phyloP scores from a whole-genome alignment of 1,140 invertebrate species.

The Pomacea maculata region DNA sequence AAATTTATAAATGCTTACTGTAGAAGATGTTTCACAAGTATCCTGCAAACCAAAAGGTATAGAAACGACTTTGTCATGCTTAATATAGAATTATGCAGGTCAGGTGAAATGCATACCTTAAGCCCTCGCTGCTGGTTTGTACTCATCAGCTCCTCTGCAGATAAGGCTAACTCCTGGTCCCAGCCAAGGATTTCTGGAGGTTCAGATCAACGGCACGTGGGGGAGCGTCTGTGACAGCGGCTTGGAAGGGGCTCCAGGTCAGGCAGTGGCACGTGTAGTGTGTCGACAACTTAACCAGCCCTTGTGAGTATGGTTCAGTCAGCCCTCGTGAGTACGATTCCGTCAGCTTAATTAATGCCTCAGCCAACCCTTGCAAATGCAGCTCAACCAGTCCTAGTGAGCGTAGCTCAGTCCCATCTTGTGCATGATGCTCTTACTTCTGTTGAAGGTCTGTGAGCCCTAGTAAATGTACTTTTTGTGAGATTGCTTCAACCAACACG shows the following conservation, averaged over 20 bases:
- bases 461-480: too few relatives aligned
- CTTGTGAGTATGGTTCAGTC: constrained; percentile 22
- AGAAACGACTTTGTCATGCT: background rate
- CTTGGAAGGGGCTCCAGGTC: constrained; percentile 66
- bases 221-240: constrained; percentile 81
- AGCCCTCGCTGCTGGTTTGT: too few relatives aligned
- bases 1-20: background rate
- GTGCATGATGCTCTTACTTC: too few relatives aligned
- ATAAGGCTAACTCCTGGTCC: constrained; percentile 2
- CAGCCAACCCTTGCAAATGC: too few relatives aligned
- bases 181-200: constrained; percentile 72
- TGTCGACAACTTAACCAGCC: constrained; percentile 75
- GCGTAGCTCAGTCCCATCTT: too few relatives aligned
- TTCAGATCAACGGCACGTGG: constrained; percentile 75
- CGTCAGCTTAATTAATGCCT: too few relatives aligned
- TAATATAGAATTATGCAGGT: background rate
- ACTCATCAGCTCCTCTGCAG: background rate
- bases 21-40: background rate
- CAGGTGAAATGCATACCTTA: background rate
- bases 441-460: too few relatives aligned
- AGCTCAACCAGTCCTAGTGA: too few relatives aligned
- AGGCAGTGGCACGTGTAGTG: constrained; percentile 75
- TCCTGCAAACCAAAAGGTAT: background rate
- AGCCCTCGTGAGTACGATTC: too few relatives aligned
- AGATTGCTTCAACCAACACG: too few relatives aligned